Percentiles rank a stretch among this genome's conserved stretches.
Evolutionary conservation across 2,888 invertebrate genomes (phyloP).

Genomic region (Melanotus villosus): DNA sequence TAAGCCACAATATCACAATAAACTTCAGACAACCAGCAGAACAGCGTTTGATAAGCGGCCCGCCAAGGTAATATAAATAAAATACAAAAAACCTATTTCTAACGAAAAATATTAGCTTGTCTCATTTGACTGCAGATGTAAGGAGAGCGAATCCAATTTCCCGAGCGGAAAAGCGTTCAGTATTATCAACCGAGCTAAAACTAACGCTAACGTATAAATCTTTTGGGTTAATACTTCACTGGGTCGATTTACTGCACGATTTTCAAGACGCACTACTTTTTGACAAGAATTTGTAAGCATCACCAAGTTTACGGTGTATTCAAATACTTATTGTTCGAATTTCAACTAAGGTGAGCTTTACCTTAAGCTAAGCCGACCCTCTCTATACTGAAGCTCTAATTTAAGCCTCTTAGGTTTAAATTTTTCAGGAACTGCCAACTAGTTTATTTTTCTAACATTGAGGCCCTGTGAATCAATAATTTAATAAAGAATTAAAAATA

Average conservation of each 20-base stretch:
- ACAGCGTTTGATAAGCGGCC: conserved; percentile 23
- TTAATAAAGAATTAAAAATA: no score
- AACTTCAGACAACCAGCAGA: not conserved
- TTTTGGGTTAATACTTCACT: conserved; percentile 5
- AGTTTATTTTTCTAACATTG: no score
- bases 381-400: no score
- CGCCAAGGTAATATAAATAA: conserved; percentile 33
- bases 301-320: not conserved
- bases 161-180: conserved; percentile 13
- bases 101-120: conserved; percentile 31
- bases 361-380: no score
- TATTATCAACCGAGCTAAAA: conserved; percentile 20
- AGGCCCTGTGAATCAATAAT: no score
- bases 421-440: no score
- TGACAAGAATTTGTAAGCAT: not conserved
- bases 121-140: conserved; percentile 23
- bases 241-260: conserved; percentile 13
- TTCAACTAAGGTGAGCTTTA: no score
- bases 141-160: conserved; percentile 25
- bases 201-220: conserved; percentile 24
- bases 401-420: no score
- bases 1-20: conserved; percentile 16
- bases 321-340: not conserved
- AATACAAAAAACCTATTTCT: conserved; percentile 26
- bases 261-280: conserved; percentile 11